Base-by-base conservation (phyloP, 2,797 vertebrate genomes). In the Neoniphon sammara region DNA sequence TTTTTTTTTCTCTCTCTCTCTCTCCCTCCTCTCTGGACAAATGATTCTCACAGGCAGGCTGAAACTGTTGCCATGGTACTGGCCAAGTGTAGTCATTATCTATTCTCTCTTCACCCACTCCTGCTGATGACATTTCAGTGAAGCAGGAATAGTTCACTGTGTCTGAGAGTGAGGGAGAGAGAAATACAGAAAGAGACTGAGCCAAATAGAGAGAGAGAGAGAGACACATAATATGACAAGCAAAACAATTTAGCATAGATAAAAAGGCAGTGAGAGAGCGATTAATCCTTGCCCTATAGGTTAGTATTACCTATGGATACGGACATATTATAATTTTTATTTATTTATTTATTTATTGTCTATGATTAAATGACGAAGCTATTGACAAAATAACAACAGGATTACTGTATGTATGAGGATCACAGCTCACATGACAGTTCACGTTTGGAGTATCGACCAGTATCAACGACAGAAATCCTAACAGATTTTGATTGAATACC, bases 41-140 rank as follows among this genome's bases (percentile, higher is more conserved):
- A 70, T 52, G 39, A 70, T 77, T 71, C 82, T 84, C 66, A 17
- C 74, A 78, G 17, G 15, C 84, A 80, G 83, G 86, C 79, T 70
- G 64, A 77, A 85, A 81, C 78, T 70, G 91, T 93, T 93, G 86
- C 90, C 88, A 94, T 93, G 90, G 87, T 50, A 82, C 49, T 87
- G 85, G 78, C 83, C 84, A 83, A 90, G 78, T 87, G 82, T 77
- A 85, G 87, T 89, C 91, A 78, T 89, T 70, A 63, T 88, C 89
- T 73, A 56, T 82, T 81, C 84, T 82, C 76, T 83, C 73, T 80
- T 88, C 78, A 67, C 75, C 85, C 85, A 87, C 85, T 88, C 61
- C 75, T 84, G 77, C 78, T 77, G 82, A 80, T 89, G 80, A 88
- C 78, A 89, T 88, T 86, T 87, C 66, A 66, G 76, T 3, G 78